Percentiles rank a stretch among this genome's conserved stretches.
Conservation (phyloP, 2,797 vertebrate genomes). For the Dermochelys coriacea region DNA sequence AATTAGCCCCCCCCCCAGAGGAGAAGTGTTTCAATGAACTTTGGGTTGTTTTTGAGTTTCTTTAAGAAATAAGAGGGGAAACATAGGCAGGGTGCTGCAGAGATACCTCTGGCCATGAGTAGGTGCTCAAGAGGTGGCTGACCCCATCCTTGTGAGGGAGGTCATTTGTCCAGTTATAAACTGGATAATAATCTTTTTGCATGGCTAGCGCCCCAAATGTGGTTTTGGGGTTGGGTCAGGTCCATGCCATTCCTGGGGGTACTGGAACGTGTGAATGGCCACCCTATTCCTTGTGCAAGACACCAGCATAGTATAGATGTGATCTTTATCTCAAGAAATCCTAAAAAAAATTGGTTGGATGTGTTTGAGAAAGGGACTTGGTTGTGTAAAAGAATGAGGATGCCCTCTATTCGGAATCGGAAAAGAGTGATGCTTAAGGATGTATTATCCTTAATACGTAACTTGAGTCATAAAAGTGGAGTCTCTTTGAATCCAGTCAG, state of each 20-base stretch:
- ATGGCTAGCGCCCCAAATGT: background rate
- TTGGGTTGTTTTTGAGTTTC: background rate
- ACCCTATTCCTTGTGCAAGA: background rate
- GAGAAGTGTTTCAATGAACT: background rate
- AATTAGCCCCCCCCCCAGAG: background rate
- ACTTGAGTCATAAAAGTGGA: background rate
- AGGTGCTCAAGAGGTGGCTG: background rate
- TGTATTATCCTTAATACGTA: background rate
- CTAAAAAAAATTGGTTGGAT: no score
- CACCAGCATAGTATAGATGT: background rate
- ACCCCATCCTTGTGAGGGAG: background rate
- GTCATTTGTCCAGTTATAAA: background rate
- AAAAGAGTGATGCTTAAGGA: background rate
- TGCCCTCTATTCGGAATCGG: background rate
- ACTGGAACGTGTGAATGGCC: background rate
- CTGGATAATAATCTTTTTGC: background rate
- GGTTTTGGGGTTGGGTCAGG: background rate
- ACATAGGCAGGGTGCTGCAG: no score
- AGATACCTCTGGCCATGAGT: background rate
- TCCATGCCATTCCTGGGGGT: background rate
- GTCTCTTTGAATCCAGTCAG: background rate
- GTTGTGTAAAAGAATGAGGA: background rate
- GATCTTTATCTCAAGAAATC: background rate
- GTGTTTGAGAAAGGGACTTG: rapidly evolving
- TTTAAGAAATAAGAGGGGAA: background rate